These are phyloP conservation scores for Esperia sulphurella DNA, from an alignment of 2,888 invertebrate genomes.

Conservation along the genomic window DNA sequence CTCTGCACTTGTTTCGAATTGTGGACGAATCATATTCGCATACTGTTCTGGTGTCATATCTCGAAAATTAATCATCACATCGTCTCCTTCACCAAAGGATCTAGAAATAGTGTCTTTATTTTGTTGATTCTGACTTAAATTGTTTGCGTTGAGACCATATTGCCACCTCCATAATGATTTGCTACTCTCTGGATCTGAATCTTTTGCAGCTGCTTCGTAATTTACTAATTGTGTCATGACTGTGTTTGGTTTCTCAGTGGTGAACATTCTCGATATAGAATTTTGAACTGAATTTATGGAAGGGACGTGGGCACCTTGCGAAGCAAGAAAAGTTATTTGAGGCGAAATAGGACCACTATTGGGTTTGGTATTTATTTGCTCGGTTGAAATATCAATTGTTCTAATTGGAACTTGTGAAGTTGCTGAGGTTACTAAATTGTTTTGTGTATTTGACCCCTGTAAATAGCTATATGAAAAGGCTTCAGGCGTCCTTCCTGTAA, in stretches of 20 bases:
- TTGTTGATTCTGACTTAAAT: slow-evolving; percentile 37
- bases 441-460: slow-evolving; percentile 44
- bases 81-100: slow-evolving; percentile 60
- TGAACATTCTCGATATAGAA: slow-evolving; percentile 47
- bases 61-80: slow-evolving; percentile 64
- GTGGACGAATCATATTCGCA: slow-evolving; percentile 53
- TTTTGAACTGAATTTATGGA: slow-evolving; percentile 42
- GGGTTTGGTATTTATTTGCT: slow-evolving; percentile 49
- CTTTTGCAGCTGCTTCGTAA: slow-evolving; percentile 58
- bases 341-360: slow-evolving; percentile 58
- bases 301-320: slow-evolving; percentile 67
- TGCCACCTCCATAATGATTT: slow-evolving; percentile 72
- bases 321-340: slow-evolving; percentile 70
- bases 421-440: slow-evolving; percentile 48
- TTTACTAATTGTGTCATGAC: slow-evolving; percentile 62
- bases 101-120: slow-evolving; percentile 66
- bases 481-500: slow-evolving; percentile 69
- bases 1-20: slow-evolving; percentile 36
- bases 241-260: slow-evolving; percentile 48
- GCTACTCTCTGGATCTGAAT: slow-evolving; percentile 53
- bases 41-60: slow-evolving; percentile 69
- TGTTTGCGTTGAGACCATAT: slow-evolving; percentile 55
- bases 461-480: slow-evolving; percentile 65
- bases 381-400: slow-evolving; percentile 44
- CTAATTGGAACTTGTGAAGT: slow-evolving; percentile 52